A percentile compares a stretch with the other conserved stretches of the same genome.
phyloP scores from a whole-genome alignment of 2,888 invertebrate genomes.

The Entomobrya proxima region DNA sequence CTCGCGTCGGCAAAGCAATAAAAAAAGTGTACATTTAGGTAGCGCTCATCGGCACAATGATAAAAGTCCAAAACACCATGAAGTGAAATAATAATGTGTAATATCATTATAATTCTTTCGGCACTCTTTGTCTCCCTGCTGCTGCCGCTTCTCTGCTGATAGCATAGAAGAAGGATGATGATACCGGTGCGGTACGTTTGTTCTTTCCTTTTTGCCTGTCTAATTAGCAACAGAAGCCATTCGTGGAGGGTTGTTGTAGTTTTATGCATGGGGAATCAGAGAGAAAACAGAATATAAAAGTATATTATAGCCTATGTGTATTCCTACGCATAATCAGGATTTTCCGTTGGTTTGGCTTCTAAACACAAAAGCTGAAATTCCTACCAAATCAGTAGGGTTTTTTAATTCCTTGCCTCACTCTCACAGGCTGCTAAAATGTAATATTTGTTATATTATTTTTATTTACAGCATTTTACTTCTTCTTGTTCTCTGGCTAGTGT shows the following conservation, averaged over 20 bases:
- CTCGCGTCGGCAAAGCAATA: too few species aligned
- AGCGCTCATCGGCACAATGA: not conserved
- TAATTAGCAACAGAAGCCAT: conserved; percentile 22
- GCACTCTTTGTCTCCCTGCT: conserved; percentile 1
- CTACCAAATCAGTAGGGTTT: too few species aligned
- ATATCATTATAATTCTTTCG: conserved; percentile 29
- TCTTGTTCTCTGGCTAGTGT: too few species aligned
- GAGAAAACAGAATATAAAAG: not conserved
- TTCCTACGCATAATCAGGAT: too few species aligned
- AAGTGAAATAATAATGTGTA: conserved; percentile 26
- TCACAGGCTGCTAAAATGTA: too few species aligned
- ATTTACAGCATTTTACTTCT: too few species aligned
- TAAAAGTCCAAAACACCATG: not conserved
- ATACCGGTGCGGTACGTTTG: not conserved
- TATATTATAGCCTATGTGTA: too few species aligned
- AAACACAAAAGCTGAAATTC: too few species aligned
- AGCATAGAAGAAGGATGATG: not conserved
- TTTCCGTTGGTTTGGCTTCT: too few species aligned
- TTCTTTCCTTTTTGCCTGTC: not conserved
- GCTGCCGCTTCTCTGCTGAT: not conserved
- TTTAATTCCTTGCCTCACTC: too few species aligned
- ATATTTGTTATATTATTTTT: too few species aligned
- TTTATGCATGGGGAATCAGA: too few species aligned
- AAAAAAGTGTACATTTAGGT: not conserved
- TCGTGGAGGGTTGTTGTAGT: not conserved